phyloP scores from a whole-genome alignment of 64 coral and sea anemone genomes.

The Montipora foliosa region DNA sequence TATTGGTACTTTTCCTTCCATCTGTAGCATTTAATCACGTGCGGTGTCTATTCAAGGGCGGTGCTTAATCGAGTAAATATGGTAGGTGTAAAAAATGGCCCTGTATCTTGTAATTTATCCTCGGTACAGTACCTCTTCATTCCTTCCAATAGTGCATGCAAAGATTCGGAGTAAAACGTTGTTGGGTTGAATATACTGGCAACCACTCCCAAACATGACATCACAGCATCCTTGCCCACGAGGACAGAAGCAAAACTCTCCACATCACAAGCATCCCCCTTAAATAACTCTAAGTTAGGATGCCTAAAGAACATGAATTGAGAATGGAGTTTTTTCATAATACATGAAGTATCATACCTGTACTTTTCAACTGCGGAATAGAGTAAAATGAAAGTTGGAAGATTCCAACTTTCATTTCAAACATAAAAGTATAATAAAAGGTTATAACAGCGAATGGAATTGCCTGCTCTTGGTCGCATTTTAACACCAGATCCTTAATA shows the following conservation, averaged over 20 bases:
- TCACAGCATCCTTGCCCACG: conserved; percentile 89
- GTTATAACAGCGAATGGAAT: too few relatives aligned
- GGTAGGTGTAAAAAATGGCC: too few relatives aligned
- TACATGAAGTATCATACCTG: too few relatives aligned
- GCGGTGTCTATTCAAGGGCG: too few relatives aligned
- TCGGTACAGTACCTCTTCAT: conserved; percentile 76
- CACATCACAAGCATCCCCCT: conserved; percentile 82
- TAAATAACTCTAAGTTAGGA: conserved; percentile 59
- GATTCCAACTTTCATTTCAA: background rate
- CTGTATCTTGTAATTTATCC: background rate
- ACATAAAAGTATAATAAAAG: too few relatives aligned
- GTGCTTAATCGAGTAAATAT: too few relatives aligned
- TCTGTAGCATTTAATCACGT: too few relatives aligned
- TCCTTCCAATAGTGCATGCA: conserved; percentile 82
- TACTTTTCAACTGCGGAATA: background rate
- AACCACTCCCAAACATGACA: conserved; percentile 77
- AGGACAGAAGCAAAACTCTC: conserved; percentile 78
- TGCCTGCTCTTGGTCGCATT: too few relatives aligned
- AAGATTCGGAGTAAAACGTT: conserved; percentile 84
- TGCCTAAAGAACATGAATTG: conserved; percentile 37
- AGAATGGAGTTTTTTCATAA: too few relatives aligned
- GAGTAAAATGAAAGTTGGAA: background rate
- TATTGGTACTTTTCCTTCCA: too few relatives aligned
- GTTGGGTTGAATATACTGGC: conserved; percentile 75
- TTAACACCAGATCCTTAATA: background rate